Base-by-base conservation (phyloP, 2,113 vertebrate species). In the Nannospalax galili region DNA sequence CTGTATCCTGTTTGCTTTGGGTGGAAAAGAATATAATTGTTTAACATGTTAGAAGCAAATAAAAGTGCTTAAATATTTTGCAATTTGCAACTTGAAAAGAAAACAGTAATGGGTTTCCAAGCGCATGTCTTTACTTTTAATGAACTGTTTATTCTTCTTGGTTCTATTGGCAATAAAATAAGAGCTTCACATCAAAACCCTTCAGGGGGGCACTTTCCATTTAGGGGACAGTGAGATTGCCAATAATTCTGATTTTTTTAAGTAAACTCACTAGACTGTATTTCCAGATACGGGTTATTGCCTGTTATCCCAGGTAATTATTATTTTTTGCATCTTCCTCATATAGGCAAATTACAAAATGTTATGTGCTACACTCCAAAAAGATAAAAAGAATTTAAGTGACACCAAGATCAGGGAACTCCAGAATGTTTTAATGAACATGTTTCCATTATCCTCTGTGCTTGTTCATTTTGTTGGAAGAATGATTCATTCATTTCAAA, bases 71-170 rank as follows among this genome's bases (percentile, higher is more conserved):
- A 96, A 95, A 96, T 97, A 97, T 95, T 96, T 97, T 90, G 92
- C 91, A 92, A 95, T 97, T 97, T 96, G 87, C 96, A 97, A 93
- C 91, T 96, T 97, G 89, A 95, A 96, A 95, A 96, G 96, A 96
- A 97, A 97, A 96, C 96, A 93, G 78, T 97, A 95, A 97, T 97
- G 96, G 94, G 81, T 93, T 97, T 97, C 95, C 95, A 95, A 96
- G 87, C 93, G 67, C 42, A 90, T 94, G 95, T 92, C 94, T 97
- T 97, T 96, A 96, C 89, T 97, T 97, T 97, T 96, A 97, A 97
- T 96, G 97, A 97, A 97, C 95, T 95, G 93, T 96, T 97, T 97
- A 95, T 96, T 96, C 94, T 98, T 96, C 95, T 93, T 96, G 93
- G 89, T 93, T 96, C 96, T 95, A 84, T 92, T 97, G 95, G 88